Evolutionary conservation across 2,113 vertebrate genomes (phyloP).

Genomic region (Ia io): DNA sequence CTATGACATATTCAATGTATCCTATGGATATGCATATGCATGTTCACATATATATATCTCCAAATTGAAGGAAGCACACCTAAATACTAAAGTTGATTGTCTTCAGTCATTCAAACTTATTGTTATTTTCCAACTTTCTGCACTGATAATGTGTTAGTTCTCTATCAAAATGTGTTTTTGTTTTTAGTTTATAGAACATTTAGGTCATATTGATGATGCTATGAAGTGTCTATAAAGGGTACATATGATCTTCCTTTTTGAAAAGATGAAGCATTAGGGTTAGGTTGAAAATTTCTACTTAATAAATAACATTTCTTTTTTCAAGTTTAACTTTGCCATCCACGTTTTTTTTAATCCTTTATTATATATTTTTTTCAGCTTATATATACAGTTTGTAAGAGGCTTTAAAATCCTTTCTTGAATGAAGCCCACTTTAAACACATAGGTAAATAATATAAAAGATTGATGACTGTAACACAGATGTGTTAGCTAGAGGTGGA

Average conservation of each 20-base stretch:
- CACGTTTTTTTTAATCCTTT: neutral
- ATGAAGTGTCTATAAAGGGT: neutral
- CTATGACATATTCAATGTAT: neutral
- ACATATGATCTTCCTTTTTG: neutral
- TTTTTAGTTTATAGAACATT: neutral
- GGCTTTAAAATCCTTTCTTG: neutral
- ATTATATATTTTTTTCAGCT: constrained; percentile 7
- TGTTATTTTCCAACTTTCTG: neutral
- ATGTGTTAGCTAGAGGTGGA: neutral
- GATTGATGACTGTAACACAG: neutral
- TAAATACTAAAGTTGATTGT: neutral
- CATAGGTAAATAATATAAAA: neutral
- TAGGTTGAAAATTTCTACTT: neutral
- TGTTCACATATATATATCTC: neutral
- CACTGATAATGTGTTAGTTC: neutral
- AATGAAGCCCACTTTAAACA: neutral
- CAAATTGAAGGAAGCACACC: neutral
- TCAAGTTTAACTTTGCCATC: neutral
- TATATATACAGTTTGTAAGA: neutral
- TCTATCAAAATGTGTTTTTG: neutral
- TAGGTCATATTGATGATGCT: neutral
- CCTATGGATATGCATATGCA: too few relatives aligned
- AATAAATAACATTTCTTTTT: neutral
- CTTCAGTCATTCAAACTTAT: neutral
- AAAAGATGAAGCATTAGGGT: neutral